These are phyloP conservation scores for Syrrhaptes paradoxus DNA, from an alignment of 2,113 vertebrate species.

Conservation along the genomic window DNA sequence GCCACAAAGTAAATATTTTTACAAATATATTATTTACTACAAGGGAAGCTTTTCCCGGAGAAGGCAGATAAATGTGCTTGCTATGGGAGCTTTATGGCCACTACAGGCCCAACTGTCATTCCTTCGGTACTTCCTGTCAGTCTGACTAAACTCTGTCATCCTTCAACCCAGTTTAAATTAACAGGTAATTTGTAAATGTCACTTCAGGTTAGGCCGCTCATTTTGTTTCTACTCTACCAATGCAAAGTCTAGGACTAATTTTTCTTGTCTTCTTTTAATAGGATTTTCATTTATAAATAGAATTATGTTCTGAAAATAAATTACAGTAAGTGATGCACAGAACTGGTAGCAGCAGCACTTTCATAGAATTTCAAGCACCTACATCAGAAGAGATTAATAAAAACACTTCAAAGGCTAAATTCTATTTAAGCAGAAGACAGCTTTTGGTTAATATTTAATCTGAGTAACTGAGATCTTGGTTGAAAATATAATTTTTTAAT, in stretches of 20 bases:
- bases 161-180: conserved; percentile 99
- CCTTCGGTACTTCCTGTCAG: conserved; percentile 91
- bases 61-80: conserved; percentile 77
- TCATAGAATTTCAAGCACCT: conserved; percentile 85
- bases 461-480: conserved; percentile 91
- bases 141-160: conserved; percentile 97
- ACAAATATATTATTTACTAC: conserved; percentile 78
- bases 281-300: conserved; percentile 99
- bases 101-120: conserved; percentile 88
- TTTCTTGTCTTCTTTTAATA: conserved; percentile 98
- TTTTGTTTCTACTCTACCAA: conserved; percentile 97
- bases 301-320: conserved; percentile 99
- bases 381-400: conserved; percentile 88
- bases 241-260: conserved; percentile 92
- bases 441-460: conserved; percentile 91
- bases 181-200: conserved; percentile 99
- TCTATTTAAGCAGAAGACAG: conserved; percentile 86
- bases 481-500: conserved; percentile 91
- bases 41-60: conserved; percentile 66
- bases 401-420: conserved; percentile 91
- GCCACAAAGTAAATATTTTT: conserved; percentile 76
- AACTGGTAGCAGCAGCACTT: conserved; percentile 81
- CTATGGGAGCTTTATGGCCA: conserved; percentile 83
- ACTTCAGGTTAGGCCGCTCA: conserved; percentile 99
- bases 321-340: conserved; percentile 94